phyloP scores from a whole-genome alignment of 2,113 vertebrate species.

The Nerophis lumbriciformis region DNA sequence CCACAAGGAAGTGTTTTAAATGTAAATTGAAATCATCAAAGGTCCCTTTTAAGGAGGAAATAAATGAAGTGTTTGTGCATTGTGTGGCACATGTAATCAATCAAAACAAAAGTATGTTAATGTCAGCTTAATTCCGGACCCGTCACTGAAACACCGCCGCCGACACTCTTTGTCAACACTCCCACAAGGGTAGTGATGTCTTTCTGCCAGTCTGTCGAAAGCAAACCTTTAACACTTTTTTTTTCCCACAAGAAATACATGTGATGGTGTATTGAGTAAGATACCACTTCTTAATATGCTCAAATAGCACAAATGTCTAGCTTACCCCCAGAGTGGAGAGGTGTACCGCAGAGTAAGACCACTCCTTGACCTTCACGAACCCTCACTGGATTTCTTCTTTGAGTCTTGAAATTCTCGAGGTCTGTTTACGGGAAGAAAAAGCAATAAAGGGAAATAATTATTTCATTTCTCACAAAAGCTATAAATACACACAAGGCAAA shows the following conservation, averaged over 20 bases:
- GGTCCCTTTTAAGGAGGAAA: background rate
- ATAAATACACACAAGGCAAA: slow-evolving; percentile 12
- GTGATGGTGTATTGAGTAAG: no score
- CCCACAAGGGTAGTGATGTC: slow-evolving; percentile 11
- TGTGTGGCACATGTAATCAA: slow-evolving; percentile 15
- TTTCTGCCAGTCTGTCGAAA: slow-evolving; percentile 11
- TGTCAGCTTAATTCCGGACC: slow-evolving; percentile 12
- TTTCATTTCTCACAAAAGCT: slow-evolving; percentile 19
- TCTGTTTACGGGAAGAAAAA: slow-evolving; percentile 71
- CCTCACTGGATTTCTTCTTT: slow-evolving; percentile 83
- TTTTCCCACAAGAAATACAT: no score
- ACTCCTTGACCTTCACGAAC: slow-evolving; percentile 94
- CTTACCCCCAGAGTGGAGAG: slow-evolving; percentile 78
- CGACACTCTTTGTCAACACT: slow-evolving; percentile 1
- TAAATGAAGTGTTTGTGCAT: slow-evolving; percentile 2
- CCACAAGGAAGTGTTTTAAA: no score
- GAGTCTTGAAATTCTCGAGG: slow-evolving; percentile 90
- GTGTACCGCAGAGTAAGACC: slow-evolving; percentile 88
- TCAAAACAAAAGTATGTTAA: slow-evolving; percentile 21
- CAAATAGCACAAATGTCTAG: background rate
- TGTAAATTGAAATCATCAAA: no score
- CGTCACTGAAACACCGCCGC: slow-evolving; percentile 4
- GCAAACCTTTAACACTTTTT: no score
- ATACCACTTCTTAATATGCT: no score
- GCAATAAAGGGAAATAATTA: slow-evolving; percentile 30